These are phyloP conservation scores for Aleiodes sp. DNA, from an alignment of 1,140 invertebrate species.

Conservation along the genomic window DNA sequence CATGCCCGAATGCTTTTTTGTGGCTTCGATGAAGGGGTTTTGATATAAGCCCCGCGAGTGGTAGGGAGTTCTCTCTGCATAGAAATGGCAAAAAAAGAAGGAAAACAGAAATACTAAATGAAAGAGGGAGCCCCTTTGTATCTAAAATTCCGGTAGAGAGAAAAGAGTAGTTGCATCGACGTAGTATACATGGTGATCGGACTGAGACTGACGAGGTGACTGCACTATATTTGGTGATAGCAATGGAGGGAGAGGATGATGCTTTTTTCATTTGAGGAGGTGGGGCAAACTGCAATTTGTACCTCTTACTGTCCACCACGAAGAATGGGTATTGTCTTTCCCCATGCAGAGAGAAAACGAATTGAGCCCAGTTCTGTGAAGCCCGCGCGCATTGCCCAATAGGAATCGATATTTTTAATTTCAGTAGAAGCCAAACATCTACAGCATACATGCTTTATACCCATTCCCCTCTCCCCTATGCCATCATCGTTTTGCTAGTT, in stretches of 20 bases:
- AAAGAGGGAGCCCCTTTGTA: conserved; percentile 64
- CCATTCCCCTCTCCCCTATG: background rate
- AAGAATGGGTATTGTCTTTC: conserved; percentile 65
- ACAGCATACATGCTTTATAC: conserved; percentile 32
- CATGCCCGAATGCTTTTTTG: conserved; percentile 25
- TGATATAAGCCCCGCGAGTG: background rate
- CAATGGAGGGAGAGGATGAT: conserved; percentile 25
- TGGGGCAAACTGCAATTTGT: conserved; percentile 65
- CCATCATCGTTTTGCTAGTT: background rate
- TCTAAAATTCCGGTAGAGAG: conserved; percentile 56
- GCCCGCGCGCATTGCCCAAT: conserved; percentile 55
- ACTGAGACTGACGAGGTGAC: conserved; percentile 32
- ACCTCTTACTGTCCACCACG: conserved; percentile 64
- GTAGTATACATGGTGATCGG: conserved; percentile 25
- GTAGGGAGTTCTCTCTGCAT: conserved; percentile 10
- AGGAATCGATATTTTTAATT: conserved; percentile 68
- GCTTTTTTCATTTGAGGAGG: conserved; percentile 23
- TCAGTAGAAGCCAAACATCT: conserved; percentile 67
- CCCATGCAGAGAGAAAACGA: conserved; percentile 60
- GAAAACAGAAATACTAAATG: conserved; percentile 25
- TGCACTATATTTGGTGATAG: conserved; percentile 16
- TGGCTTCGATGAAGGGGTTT: conserved; percentile 20
- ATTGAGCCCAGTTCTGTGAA: conserved; percentile 62
- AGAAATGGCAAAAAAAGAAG: conserved; percentile 22
- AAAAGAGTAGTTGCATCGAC: conserved; percentile 26